Base-by-base conservation (phyloP, 2,888 invertebrate species). In the Drosophila pseudotakahashii region DNA sequence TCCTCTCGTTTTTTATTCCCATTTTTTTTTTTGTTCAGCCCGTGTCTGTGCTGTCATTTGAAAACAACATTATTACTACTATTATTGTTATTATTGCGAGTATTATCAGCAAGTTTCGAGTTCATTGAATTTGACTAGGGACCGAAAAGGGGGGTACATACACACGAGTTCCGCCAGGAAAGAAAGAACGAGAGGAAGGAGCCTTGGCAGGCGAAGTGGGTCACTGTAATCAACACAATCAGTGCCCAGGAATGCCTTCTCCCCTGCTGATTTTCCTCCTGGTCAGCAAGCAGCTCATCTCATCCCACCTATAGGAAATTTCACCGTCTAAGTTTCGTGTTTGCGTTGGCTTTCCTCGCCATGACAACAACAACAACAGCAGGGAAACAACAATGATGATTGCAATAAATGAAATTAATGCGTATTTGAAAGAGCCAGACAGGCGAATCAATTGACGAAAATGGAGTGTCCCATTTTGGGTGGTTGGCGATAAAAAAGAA, bases 401-500 rank as follows among this genome's bases (percentile, higher is more conserved):
- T 81, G 86, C 88, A 86, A 85, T 88, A 88, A 88, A 88, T 87
- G 78, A 87, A 85, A 85, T 88, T 85, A 84, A 88, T 88, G 87
- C 75, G 79, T 82, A 87, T 87, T 85, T 88, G 75, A 82, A 84
- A 81, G 75, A 78, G 69, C 78, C 87, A 88, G 89, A 88, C 89
- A 87, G 81, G 87, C 85, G 89, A 87, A 88, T 88, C 87, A 88
- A 88, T 88, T 85, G 83, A 81, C 76, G 74, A 79, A 86, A 86
- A 83, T 78, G 79, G 76, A 79, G 78, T 76, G 71, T 47, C 80
- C 73, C 79, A 78, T 79, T 79, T 76, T 45, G 52, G 69, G 52
- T 36, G 59, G 62, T 34, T 59, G 34, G 58, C 37, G 32, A 13
- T 34, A 44, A 47, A 52, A 36, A 41, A 19, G 3, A 34, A 23